Conservation (phyloP, 2,888 invertebrate species). For the Cyaniris semiargus region DNA sequence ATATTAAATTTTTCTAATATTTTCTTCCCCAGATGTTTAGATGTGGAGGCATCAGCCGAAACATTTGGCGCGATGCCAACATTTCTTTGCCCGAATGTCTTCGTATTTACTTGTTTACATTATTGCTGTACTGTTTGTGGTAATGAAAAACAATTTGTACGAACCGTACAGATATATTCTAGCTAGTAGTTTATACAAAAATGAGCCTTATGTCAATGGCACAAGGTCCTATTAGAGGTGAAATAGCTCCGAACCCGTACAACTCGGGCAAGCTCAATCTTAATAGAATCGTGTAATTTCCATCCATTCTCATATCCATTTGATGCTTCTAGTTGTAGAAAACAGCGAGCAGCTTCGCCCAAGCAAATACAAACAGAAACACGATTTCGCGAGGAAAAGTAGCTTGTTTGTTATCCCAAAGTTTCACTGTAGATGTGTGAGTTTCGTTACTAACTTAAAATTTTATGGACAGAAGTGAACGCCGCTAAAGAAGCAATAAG, state of each 20-base stretch:
- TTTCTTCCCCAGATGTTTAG: not conserved
- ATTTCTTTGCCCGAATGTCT: not conserved
- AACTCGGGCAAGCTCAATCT: not conserved
- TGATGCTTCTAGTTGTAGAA: not conserved
- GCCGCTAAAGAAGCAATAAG: no score
- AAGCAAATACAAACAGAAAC: not conserved
- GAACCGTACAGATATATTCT: not conserved
- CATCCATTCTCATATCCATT: not conserved
- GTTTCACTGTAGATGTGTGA: no score
- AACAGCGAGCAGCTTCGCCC: not conserved
- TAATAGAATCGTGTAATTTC: not conserved
- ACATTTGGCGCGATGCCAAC: not conserved
- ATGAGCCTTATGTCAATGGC: not conserved
- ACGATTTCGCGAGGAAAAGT: no score
- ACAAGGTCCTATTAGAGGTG: not conserved
- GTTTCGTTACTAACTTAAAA: no score
- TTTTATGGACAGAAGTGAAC: no score
- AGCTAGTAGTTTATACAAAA: not conserved
- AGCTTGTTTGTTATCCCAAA: not conserved
- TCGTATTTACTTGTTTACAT: conserved; percentile 1
- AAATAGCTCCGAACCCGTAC: not conserved
- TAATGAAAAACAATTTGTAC: conserved; percentile 10
- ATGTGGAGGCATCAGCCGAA: not conserved
- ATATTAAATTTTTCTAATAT: not conserved
- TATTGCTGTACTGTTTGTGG: not conserved